These are phyloP conservation scores for Protosalanx chinensis DNA, from an alignment of 2,797 vertebrate species.

Conservation along the genomic window DNA sequence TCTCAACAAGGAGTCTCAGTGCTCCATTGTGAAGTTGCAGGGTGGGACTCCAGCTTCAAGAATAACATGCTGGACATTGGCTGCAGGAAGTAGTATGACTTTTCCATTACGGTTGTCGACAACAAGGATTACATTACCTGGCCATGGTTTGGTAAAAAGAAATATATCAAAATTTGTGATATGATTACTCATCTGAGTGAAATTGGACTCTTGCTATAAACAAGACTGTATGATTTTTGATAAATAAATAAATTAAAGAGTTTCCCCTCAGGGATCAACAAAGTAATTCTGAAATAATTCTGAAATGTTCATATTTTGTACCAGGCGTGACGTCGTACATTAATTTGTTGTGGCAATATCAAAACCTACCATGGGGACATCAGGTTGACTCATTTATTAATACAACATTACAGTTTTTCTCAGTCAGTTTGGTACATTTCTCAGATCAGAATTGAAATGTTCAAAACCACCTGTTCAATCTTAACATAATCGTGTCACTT, in stretches of 20 bases:
- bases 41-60: constrained; percentile 5
- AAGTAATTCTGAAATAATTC: not conserved
- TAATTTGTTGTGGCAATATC: too few species aligned
- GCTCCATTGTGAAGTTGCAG: constrained; percentile 21
- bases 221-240: constrained; percentile 11
- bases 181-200: not conserved
- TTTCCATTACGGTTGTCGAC: constrained; percentile 16
- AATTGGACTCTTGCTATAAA: constrained; percentile 14
- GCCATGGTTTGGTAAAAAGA: constrained; percentile 3
- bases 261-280: not conserved
- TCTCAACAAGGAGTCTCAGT: constrained; percentile 4
- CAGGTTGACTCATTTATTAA: too few species aligned
- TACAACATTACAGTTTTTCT: too few species aligned
- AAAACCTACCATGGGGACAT: too few species aligned
- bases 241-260: constrained; percentile 5
- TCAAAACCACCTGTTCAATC: too few species aligned
- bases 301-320: too few species aligned
- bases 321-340: too few species aligned
- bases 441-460: too few species aligned
- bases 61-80: constrained; percentile 14
- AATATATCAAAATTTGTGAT: not conserved
- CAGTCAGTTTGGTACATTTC: too few species aligned
- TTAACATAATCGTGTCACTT: too few species aligned
- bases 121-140: constrained; percentile 31
- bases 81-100: constrained; percentile 21